phyloP scores from a whole-genome alignment of 2,888 invertebrate species.

The Neoaliturus tenellus region DNA sequence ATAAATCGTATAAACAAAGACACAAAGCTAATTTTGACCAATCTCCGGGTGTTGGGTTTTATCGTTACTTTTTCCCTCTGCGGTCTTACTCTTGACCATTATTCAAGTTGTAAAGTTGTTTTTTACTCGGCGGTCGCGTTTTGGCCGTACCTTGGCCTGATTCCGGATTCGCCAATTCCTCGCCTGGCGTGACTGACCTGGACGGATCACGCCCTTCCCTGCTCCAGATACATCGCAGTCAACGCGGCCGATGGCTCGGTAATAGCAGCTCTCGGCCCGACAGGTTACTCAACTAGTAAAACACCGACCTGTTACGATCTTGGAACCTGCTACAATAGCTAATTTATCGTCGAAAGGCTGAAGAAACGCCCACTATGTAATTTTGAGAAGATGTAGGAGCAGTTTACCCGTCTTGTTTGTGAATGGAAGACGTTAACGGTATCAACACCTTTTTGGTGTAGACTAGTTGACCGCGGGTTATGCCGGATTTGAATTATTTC shows the following conservation, averaged over 20 bases:
- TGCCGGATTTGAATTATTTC: too few relatives aligned
- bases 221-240: conserved; percentile 5
- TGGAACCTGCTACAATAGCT: neutral
- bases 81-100: too few relatives aligned
- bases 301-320: neutral
- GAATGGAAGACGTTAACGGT: too few relatives aligned
- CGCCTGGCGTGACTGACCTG: neutral
- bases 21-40: too few relatives aligned
- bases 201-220: neutral
- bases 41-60: too few relatives aligned
- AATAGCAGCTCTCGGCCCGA: neutral
- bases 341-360: neutral
- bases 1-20: too few relatives aligned
- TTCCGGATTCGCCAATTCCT: neutral
- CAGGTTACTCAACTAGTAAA: neutral
- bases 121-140: too few relatives aligned
- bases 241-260: neutral
- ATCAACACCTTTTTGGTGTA: too few relatives aligned
- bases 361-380: neutral
- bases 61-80: too few relatives aligned
- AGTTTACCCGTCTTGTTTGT: too few relatives aligned
- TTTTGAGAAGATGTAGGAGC: neutral
- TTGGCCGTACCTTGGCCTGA: neutral
- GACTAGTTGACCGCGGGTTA: too few relatives aligned
- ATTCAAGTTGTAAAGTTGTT: too few relatives aligned